phyloP scores from a whole-genome alignment of 2,888 invertebrate species.

The Lithosia quadra region DNA sequence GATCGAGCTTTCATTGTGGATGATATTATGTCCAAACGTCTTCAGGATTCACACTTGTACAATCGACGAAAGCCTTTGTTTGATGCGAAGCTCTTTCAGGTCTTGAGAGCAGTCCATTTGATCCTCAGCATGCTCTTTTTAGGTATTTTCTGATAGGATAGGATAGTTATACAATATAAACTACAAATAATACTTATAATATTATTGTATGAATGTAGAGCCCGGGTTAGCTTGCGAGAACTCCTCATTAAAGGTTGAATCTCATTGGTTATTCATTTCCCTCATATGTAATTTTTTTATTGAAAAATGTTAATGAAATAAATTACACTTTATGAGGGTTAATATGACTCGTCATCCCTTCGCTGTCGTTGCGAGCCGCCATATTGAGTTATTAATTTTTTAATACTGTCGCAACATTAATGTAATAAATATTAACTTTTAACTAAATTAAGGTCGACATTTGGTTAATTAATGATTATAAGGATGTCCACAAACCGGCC shows the following conservation, averaged over 20 bases:
- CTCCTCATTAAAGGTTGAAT: background rate
- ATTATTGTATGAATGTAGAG: too few relatives aligned
- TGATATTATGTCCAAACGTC: too few relatives aligned
- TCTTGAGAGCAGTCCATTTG: too few relatives aligned
- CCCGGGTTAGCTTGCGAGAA: background rate
- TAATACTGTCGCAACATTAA: background rate
- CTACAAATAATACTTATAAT: too few relatives aligned
- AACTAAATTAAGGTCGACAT: constrained; percentile 6
- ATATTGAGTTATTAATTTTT: constrained; percentile 3
- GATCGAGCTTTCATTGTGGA: too few relatives aligned
- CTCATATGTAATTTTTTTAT: background rate
- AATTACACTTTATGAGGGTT: background rate
- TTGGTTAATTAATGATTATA: background rate
- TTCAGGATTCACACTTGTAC: too few relatives aligned
- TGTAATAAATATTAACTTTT: constrained; percentile 12
- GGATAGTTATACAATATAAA: too few relatives aligned
- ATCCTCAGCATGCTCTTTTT: too few relatives aligned
- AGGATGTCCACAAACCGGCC: background rate
- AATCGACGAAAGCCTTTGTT: too few relatives aligned
- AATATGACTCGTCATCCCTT: background rate
- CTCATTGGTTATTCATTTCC: background rate
- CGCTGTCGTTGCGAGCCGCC: background rate
- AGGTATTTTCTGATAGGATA: too few relatives aligned
- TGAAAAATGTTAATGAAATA: background rate
- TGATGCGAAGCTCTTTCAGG: too few relatives aligned